Conservation (phyloP, 2,888 invertebrate genomes). For the Cordylochernes scorpioides region DNA sequence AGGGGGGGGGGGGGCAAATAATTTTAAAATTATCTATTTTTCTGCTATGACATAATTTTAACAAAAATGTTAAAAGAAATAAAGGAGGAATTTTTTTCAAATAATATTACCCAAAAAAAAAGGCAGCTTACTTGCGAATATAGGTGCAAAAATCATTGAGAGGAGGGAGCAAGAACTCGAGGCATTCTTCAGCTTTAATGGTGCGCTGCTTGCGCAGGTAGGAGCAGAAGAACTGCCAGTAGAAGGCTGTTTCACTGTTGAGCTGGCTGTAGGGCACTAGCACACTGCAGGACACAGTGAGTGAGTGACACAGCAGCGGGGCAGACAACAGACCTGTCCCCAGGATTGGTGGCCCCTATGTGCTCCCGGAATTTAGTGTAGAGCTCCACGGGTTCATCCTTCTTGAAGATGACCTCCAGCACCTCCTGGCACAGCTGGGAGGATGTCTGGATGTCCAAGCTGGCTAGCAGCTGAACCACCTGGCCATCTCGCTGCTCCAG, state of each 20-base stretch:
- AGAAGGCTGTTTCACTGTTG: conserved; percentile 26
- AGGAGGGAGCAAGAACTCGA: conserved; percentile 35
- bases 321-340: too few relatives aligned
- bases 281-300: conserved; percentile 15
- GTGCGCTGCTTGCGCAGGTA: conserved; percentile 23
- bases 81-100: too few relatives aligned
- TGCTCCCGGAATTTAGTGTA: too few relatives aligned
- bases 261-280: conserved; percentile 18
- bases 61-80: too few relatives aligned
- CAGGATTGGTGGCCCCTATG: too few relatives aligned
- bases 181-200: conserved; percentile 28
- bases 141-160: conserved; percentile 42
- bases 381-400: conserved; percentile 15
- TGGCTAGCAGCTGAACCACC: conserved; percentile 39
- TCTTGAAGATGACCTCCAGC: conserved; percentile 31
- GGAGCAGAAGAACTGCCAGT: conserved; percentile 34
- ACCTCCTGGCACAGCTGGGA: conserved; percentile 29
- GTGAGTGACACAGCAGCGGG: too few relatives aligned
- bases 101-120: too few relatives aligned
- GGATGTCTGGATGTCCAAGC: conserved; percentile 41
- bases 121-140: conserved; percentile 37
- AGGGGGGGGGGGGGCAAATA: too few relatives aligned
- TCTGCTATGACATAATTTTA: too few relatives aligned
- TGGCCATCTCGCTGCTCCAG: conserved; percentile 40
- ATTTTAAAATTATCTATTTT: too few relatives aligned